A percentile compares a stretch with the other conserved stretches of the same genome.
phyloP scores from a whole-genome alignment of 2,888 invertebrate species.

The Drosophila maculinotata region DNA sequence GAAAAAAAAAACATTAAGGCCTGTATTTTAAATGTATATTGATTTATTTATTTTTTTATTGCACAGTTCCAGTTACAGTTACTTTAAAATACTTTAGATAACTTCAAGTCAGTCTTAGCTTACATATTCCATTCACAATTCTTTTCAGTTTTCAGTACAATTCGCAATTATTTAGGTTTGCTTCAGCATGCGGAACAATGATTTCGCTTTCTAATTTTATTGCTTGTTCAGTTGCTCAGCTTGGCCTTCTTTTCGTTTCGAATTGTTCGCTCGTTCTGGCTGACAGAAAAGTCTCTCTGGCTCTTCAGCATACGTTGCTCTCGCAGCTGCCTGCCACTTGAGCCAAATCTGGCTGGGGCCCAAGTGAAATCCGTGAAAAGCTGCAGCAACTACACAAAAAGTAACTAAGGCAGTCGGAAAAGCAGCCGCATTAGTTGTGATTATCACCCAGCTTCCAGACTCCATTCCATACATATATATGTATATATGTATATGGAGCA shows the following conservation, averaged over 20 bases:
- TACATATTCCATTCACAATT: background rate
- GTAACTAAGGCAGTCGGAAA: constrained; percentile 63
- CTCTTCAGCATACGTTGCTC: constrained; percentile 2
- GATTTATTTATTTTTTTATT: no score
- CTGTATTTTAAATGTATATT: background rate
- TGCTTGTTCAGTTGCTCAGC: constrained; percentile 16
- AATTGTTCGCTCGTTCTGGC: constrained; percentile 2
- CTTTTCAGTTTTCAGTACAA: background rate
- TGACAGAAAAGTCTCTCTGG: constrained; percentile 9
- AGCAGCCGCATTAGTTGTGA: constrained; percentile 73
- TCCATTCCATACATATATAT: constrained; percentile 7
- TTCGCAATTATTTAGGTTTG: background rate
- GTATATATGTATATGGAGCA: constrained; percentile 14
- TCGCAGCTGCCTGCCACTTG: background rate
- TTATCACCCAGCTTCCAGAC: constrained; percentile 60
- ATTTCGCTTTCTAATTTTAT: constrained; percentile 33
- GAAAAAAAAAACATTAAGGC: no score
- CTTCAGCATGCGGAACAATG: constrained; percentile 1
- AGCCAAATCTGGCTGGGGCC: background rate
- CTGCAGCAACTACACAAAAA: constrained; percentile 26
- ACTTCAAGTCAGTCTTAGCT: background rate
- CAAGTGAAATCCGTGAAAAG: constrained; percentile 35
- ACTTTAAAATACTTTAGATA: no score
- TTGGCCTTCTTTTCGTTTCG: constrained; percentile 14
- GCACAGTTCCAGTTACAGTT: no score